A percentile compares a stretch with the other conserved stretches of the same genome.
Evolutionary conservation across 2,888 invertebrate species (phyloP).

Genomic region (Drosophila nr. fundita): DNA sequence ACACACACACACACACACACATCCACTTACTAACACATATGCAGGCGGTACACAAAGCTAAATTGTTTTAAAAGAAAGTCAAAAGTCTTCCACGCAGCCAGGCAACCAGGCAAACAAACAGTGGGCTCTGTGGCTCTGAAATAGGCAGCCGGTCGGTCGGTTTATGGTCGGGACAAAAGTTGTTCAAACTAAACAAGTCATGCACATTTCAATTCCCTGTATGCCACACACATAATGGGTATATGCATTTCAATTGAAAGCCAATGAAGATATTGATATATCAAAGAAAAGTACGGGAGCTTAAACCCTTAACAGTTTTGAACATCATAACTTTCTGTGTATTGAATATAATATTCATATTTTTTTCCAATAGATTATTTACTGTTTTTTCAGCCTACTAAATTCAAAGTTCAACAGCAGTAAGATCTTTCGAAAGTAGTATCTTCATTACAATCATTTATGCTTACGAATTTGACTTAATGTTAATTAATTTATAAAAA

Average conservation of each 20-base stretch:
- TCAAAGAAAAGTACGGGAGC: background rate
- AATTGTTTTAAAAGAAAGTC: constrained; percentile 81
- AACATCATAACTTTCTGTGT: background rate
- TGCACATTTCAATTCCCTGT: constrained; percentile 61
- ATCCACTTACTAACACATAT: background rate
- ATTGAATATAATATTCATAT: background rate
- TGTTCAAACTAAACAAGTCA: constrained; percentile 77
- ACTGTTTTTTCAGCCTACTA: background rate
- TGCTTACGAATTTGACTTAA: background rate
- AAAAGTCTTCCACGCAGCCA: constrained; percentile 64
- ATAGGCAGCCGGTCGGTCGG: constrained; percentile 36
- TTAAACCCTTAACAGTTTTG: background rate
- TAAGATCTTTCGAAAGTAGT: background rate
- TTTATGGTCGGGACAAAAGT: constrained; percentile 46
- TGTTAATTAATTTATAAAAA: background rate
- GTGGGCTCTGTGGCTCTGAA: constrained; percentile 44
- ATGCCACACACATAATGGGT: background rate
- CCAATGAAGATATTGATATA: background rate
- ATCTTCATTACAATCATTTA: background rate
- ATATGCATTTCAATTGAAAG: background rate
- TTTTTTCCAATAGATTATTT: background rate
- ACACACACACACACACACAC: constrained; percentile 26
- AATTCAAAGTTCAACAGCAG: background rate
- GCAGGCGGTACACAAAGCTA: constrained; percentile 60
- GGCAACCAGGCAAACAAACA: constrained; percentile 60